These are phyloP conservation scores for Elymnias hypermnestra DNA, from an alignment of 1,140 invertebrate species.

Conservation along the genomic window DNA sequence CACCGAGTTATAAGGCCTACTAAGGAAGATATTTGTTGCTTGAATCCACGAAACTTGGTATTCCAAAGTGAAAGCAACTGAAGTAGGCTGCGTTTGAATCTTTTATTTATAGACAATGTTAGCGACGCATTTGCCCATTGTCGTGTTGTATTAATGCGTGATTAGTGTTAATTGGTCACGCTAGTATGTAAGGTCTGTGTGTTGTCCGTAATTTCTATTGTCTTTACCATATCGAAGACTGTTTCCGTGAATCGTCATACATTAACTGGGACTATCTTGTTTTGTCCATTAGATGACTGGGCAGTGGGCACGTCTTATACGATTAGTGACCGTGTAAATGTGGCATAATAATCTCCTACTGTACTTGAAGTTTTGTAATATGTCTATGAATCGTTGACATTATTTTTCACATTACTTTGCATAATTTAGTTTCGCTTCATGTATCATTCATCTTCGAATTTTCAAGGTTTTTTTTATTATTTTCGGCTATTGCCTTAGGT, in stretches of 20 bases:
- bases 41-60: slow-evolving; percentile 22
- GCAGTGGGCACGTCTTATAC: too few species aligned
- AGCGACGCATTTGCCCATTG: neutral
- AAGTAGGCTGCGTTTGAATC: slow-evolving; percentile 27
- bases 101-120: slow-evolving; percentile 24
- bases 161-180: slow-evolving; percentile 26
- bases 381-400: too few species aligned
- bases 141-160: slow-evolving; percentile 10
- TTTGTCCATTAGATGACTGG: neutral
- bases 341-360: too few species aligned
- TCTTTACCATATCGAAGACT: slow-evolving; percentile 11
- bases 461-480: too few species aligned
- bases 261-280: neutral
- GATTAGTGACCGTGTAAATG: too few species aligned
- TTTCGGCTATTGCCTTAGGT: too few species aligned
- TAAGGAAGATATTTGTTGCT: too few species aligned
- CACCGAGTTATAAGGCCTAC: too few species aligned
- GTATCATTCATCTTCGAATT: too few species aligned
- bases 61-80: slow-evolving; percentile 43
- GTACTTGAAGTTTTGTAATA: too few species aligned
- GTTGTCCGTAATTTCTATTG: slow-evolving; percentile 23
- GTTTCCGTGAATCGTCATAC: slow-evolving; percentile 18
- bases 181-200: neutral
- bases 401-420: too few species aligned
- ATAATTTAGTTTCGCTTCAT: too few species aligned